A percentile compares a stretch with the other conserved stretches of the same genome.
These are phyloP conservation scores for Chironomus tepperi DNA, from an alignment of 1,140 invertebrate species.

Conservation along the genomic window DNA sequence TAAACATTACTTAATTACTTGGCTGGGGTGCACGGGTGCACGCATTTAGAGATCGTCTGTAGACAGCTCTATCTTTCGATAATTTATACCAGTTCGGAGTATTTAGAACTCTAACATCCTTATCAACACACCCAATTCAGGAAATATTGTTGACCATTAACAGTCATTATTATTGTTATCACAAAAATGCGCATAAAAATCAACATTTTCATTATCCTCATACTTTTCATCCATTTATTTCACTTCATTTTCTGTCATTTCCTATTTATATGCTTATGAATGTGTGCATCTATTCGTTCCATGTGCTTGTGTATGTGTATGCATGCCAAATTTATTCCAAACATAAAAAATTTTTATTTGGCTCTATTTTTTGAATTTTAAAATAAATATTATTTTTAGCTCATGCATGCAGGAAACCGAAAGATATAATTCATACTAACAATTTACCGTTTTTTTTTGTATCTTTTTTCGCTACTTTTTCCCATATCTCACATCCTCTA, in stretches of 20 bases:
- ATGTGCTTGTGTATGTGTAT: not conserved
- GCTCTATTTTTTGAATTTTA: not conserved
- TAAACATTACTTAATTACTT: too few relatives aligned
- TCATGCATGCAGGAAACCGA: not conserved
- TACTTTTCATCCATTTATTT: not conserved
- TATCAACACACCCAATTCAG: too few relatives aligned
- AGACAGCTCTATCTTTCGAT: too few relatives aligned
- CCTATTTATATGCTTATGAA: not conserved
- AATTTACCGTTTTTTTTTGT: not conserved
- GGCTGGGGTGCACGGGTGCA: too few relatives aligned
- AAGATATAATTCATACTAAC: constrained; percentile 6
- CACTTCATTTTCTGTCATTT: not conserved
- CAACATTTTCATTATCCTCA: not conserved
- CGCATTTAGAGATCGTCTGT: too few relatives aligned
- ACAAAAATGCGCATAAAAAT: not conserved
- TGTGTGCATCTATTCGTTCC: not conserved
- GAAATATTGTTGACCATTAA: too few relatives aligned
- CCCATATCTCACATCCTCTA: not conserved
- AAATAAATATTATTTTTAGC: too few relatives aligned
- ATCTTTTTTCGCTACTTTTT: not conserved
- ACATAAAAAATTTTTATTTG: not conserved
- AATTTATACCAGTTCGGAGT: too few relatives aligned
- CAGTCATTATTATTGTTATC: too few relatives aligned
- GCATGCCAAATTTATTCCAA: constrained; percentile 10
- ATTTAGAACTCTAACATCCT: too few relatives aligned